A percentile compares a stretch with the other conserved stretches of the same genome.
These are phyloP conservation scores for Macrotis lagotis DNA, from an alignment of 2,113 vertebrate genomes.

Conservation along the genomic window DNA sequence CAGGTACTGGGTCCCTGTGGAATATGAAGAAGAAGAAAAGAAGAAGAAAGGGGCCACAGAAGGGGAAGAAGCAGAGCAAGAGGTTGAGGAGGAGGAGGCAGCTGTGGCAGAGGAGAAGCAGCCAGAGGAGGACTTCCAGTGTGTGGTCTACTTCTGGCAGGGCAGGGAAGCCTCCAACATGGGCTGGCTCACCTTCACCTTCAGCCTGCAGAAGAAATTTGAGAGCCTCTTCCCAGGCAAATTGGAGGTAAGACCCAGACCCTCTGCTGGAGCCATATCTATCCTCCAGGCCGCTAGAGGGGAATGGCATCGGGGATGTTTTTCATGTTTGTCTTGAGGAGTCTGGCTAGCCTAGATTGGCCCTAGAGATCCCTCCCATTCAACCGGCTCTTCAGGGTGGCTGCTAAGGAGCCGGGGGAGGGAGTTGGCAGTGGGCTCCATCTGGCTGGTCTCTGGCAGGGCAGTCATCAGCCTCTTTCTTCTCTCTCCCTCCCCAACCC, in stretches of 20 bases:
- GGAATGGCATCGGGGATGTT: neutral
- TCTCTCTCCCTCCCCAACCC: neutral
- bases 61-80: slow-evolving; percentile 65
- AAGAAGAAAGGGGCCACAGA: slow-evolving; percentile 68
- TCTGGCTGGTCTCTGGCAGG: neutral
- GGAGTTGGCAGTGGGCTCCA: neutral
- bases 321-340: no score
- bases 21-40: slow-evolving; percentile 91
- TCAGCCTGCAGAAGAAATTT: slow-evolving; percentile 99
- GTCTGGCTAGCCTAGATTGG: neutral
- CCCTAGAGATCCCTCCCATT: neutral
- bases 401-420: neutral
- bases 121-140: slow-evolving; percentile 98
- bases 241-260: slow-evolving; percentile 86
- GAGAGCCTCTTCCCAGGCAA: slow-evolving; percentile 98
- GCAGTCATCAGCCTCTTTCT: neutral
- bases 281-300: neutral
- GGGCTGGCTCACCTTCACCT: slow-evolving; percentile 99
- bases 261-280: accelerated
- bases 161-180: slow-evolving; percentile 98
- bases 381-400: no score
- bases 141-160: slow-evolving; percentile 99
- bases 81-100: slow-evolving; percentile 75
- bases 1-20: slow-evolving; percentile 98
- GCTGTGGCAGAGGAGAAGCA: slow-evolving; percentile 92